These are phyloP conservation scores for Meda fulgida DNA, from an alignment of 2,797 vertebrate genomes.

Conservation along the genomic window DNA sequence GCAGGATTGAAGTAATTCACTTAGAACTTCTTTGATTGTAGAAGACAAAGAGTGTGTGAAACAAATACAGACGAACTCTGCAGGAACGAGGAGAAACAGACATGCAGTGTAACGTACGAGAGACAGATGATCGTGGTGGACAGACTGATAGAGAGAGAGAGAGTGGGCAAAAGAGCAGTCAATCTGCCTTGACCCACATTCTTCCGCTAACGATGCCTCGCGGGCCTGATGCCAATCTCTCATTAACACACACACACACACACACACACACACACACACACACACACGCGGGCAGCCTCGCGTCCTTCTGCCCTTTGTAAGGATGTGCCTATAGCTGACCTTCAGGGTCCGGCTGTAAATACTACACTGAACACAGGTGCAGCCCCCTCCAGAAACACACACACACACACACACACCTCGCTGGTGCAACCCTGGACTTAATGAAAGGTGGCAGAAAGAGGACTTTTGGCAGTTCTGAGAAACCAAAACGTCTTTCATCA, in stretches of 20 bases:
- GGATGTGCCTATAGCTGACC: conserved; percentile 72
- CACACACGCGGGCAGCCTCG: conserved; percentile 55
- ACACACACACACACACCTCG: conserved; percentile 30
- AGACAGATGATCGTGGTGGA: conserved; percentile 39
- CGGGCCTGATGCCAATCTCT: conserved; percentile 76
- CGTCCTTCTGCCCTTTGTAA: conserved; percentile 60
- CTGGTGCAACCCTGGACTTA: conserved; percentile 80
- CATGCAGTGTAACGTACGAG: background rate
- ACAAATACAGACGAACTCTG: background rate
- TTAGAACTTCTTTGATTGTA: background rate
- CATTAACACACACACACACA: conserved; percentile 72
- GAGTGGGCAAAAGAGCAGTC: conserved; percentile 58
- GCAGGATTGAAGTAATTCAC: background rate
- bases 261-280: conserved; percentile 57
- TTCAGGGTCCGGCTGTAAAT: conserved; percentile 68
- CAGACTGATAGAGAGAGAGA: conserved; percentile 23
- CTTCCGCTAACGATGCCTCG: conserved; percentile 80
- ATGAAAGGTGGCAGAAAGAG: conserved; percentile 87
- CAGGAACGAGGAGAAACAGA: conserved; percentile 9
- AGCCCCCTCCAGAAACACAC: conserved; percentile 61
- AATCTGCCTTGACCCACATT: conserved; percentile 82
- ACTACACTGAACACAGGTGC: conserved; percentile 82
- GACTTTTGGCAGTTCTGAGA: conserved; percentile 42
- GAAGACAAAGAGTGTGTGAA: background rate
- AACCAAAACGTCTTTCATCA: background rate